A percentile compares a stretch with the other conserved stretches of the same genome.
phyloP scores from a whole-genome alignment of 2,113 vertebrate genomes.

The Eretmochelys imbricata region DNA sequence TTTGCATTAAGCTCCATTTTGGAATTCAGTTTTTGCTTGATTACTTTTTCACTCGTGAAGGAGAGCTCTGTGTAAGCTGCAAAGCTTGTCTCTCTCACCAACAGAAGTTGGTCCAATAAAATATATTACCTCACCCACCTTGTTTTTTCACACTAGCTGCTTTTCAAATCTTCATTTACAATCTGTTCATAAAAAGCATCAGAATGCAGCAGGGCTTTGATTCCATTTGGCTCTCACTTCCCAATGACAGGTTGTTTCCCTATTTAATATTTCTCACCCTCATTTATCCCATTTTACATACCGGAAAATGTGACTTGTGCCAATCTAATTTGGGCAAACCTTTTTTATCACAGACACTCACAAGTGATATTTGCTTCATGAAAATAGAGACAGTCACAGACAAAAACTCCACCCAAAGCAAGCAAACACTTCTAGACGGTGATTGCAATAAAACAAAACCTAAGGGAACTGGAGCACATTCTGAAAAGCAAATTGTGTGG shows the following conservation, averaged over 20 bases:
- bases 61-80: background rate
- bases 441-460: background rate
- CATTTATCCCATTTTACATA: background rate
- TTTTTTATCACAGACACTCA: background rate
- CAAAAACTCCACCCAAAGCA: background rate
- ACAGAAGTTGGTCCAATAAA: background rate
- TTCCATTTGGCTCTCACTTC: background rate
- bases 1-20: background rate
- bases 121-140: background rate
- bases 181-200: background rate
- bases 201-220: background rate
- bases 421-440: background rate
- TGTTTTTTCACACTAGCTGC: background rate
- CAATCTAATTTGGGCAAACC: background rate
- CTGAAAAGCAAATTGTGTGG: fast-evolving
- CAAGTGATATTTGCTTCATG: background rate
- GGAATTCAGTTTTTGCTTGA: background rate
- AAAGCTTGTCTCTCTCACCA: background rate
- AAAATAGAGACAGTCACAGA: background rate
- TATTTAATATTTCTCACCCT: fast-evolving
- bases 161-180: background rate
- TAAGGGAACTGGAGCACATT: background rate
- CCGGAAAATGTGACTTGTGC: background rate
- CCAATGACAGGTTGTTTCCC: background rate
- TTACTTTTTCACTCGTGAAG: background rate